Evolutionary conservation across 1,140 invertebrate species (phyloP).

Genomic region (Mercenaria mercenaria): DNA sequence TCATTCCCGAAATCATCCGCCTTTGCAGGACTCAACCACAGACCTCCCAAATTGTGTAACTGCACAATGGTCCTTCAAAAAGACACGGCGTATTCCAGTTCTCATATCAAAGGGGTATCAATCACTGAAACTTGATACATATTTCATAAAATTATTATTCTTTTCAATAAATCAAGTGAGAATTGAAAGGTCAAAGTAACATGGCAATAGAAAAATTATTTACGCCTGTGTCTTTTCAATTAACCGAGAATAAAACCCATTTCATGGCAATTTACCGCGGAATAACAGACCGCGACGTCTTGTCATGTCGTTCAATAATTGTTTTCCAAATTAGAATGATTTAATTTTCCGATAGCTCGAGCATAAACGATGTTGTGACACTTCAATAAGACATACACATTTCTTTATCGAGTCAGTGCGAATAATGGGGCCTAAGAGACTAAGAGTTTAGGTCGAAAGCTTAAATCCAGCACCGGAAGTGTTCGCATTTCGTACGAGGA

Average conservation of each 20-base stretch:
- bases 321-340: neutral
- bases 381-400: neutral
- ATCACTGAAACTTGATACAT: slow-evolving; percentile 2
- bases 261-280: neutral
- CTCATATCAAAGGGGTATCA: slow-evolving; percentile 1
- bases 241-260: neutral
- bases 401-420: too few relatives aligned
- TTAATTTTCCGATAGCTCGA: neutral
- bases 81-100: neutral
- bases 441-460: too few relatives aligned
- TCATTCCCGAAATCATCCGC: too few relatives aligned
- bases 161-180: slow-evolving; percentile 34
- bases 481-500: too few relatives aligned
- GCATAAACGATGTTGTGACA: neutral
- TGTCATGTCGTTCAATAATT: neutral
- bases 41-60: neutral
- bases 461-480: too few relatives aligned
- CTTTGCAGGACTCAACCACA: too few relatives aligned
- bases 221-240: neutral
- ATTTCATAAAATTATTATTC: neutral
- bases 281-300: slow-evolving; percentile 21
- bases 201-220: slow-evolving; percentile 17
- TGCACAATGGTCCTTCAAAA: neutral
- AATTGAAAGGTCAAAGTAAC: slow-evolving; percentile 20
- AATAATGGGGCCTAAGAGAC: too few relatives aligned